Percentiles rank a stretch among this genome's conserved stretches.
These are phyloP conservation scores for Apodemia hepburni DNA, from an alignment of 2,888 invertebrate genomes.

Conservation along the genomic window DNA sequence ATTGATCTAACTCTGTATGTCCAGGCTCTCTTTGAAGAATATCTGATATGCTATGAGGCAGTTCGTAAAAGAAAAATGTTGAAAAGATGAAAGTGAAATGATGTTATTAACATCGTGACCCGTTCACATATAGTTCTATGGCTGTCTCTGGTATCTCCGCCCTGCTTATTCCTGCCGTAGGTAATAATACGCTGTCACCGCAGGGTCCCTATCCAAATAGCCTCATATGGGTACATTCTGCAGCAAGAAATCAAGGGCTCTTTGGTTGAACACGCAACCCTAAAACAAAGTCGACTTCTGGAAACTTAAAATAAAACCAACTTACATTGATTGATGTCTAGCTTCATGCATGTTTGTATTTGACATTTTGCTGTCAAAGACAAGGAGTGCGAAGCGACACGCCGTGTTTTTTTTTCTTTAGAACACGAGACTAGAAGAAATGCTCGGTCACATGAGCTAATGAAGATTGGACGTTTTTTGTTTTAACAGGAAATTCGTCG, in stretches of 20 bases:
- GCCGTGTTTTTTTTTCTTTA: constrained; percentile 55
- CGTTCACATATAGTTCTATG: no score
- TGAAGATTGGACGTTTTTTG: constrained; percentile 40
- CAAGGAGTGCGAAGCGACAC: constrained; percentile 59
- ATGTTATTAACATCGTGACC: no score
- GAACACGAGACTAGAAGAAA: constrained; percentile 56
- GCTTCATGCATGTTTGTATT: constrained; percentile 64
- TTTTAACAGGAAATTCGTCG: constrained; percentile 52
- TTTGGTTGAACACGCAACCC: constrained; percentile 20
- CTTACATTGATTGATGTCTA: constrained; percentile 70
- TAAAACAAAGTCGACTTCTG: constrained; percentile 45
- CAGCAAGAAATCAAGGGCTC: not conserved
- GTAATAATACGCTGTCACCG: no score
- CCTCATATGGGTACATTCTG: no score
- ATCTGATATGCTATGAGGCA: no score
- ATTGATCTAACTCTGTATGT: no score
- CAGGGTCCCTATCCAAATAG: no score
- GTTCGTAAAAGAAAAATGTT: no score
- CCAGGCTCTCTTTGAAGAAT: no score
- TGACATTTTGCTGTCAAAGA: constrained; percentile 63
- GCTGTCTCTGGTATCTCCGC: no score
- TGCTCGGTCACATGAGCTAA: constrained; percentile 40
- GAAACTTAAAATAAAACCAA: constrained; percentile 59
- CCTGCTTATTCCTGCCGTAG: no score
- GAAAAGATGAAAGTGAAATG: no score